Base-by-base conservation (phyloP, 2,888 invertebrate genomes). In the Agriopis marginaria region DNA sequence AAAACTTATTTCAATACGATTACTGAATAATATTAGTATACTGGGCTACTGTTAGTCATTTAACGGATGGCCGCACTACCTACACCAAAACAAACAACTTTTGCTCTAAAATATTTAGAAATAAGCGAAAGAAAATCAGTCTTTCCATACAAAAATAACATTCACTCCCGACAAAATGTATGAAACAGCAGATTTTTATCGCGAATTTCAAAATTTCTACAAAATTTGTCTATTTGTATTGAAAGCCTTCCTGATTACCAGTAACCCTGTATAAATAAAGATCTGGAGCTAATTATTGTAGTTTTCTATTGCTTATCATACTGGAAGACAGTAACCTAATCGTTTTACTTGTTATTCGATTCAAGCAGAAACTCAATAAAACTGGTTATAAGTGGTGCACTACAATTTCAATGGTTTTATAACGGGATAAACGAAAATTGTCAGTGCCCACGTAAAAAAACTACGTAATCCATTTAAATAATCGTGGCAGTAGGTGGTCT, bases 271-370 rank as follows among this genome's bases (percentile, higher is more conserved):
- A 65, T 55, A 49, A 73, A 74, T 81, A 79, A 81, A 82, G 71
- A 77, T 75, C 73, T 79, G 81, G 73, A 77, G 78, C 81, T 80
- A 81, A 72, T 71, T 75, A 40, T 82, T 82, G 73, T 78, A 82
- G 76, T 73, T 56, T 47, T 81, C 84, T 85, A 84, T 81, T 81
- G 83, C 88, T 89, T 90, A 89, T 77, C 79, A 81, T 89, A 92
- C 79, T 92, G 92, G 92, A 92, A 93, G 92, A 92, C 92, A 77
- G 83, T 84, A 88, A 89, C 86, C 79, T 81, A 90, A 90, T 83
- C 68, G 77, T 77, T 78, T 74, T 75, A 75, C 75, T 75, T 53
- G 32, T 47, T 55, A 14, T 47, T 42, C 32, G 45, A 40, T 10
- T 12, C 9, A 74, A 74, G 77, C 66, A 69, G 74, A 72, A 76